Base-by-base conservation (phyloP, 2,113 vertebrate species). In the Podiceps cristatus region DNA sequence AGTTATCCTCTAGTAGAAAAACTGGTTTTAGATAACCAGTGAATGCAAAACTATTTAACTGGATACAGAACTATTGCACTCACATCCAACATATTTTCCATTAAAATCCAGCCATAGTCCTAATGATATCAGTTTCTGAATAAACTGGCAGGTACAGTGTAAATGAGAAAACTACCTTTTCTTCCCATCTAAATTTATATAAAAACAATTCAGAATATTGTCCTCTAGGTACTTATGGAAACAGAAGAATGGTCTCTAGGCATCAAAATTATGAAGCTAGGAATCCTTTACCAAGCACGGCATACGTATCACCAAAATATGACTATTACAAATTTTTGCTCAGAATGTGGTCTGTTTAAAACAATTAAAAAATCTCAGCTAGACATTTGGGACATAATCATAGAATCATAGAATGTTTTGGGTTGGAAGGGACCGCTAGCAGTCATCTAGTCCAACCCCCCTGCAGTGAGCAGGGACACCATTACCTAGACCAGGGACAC, bases 261-360 rank as follows among this genome's bases (percentile, higher is more conserved):
- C 64, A 94, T 94, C 82, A 96, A 78, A 86, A 89, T 84, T 77
- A 92, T 95, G 85, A 95, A 97, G 91, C 62, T 58, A 64, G 72
- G 84, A 82, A 77, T 16, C 23, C 53, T 87, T 90, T 95, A 86
- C 85, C 90, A 94, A 96, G 35, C 69, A 73, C 28, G 33, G 44
- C 75, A 42, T 69, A 69, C 27, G 5, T 33, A 40, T 74, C 79
- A 62, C 67, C 83, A 82, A 96, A 96, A 86, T 79, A 35, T 82
- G 25, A 69, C 10, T 69, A 86, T 88, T 95, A 97, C 47, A 90
- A 80, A 59, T 69, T 86, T 84, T 95, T 93, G 44, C 74, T 84
- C 64, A 95, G 68, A 83, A 59, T 91, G 69, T 88, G 42, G 88
- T 96, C 75, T 82, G 55, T 91, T 56, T 88, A 96, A 52, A 90